Percentiles rank a stretch among this genome's conserved stretches.
Conservation (phyloP, 2,113 vertebrate species). For the Nothobranchius kuhntae region DNA sequence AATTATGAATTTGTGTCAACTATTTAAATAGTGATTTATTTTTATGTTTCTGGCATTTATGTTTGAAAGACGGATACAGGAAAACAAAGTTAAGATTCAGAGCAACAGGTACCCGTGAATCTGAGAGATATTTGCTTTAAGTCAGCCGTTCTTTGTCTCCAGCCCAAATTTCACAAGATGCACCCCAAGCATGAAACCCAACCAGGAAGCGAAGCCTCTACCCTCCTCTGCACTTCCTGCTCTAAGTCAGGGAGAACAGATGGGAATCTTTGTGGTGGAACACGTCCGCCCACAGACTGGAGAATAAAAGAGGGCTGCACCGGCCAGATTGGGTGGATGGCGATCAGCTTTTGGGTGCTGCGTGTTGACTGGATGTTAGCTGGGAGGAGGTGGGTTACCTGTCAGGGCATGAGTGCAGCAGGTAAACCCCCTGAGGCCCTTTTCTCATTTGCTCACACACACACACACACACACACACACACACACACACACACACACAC, state of each 20-base stretch:
- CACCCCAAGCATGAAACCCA: conserved; percentile 21
- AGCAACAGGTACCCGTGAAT: no score
- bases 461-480: background rate
- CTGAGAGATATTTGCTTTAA: no score
- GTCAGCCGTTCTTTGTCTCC: conserved; percentile 1
- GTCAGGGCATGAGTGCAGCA: conserved; percentile 77
- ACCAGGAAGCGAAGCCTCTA: conserved; percentile 36
- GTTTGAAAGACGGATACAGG: no score
- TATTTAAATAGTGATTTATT: no score
- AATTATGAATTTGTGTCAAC: no score
- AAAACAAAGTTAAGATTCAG: no score
- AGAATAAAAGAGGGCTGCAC: conserved; percentile 35
- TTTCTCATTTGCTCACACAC: conserved; percentile 43
- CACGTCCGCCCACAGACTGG: conserved; percentile 42
- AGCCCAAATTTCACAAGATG: conserved; percentile 31
- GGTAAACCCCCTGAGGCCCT: conserved; percentile 75
- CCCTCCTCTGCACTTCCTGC: conserved; percentile 38
- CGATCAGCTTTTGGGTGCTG: conserved; percentile 39
- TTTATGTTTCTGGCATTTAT: no score
- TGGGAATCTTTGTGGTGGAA: conserved; percentile 72
- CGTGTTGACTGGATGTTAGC: conserved; percentile 25
- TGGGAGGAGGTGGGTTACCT: conserved; percentile 55
- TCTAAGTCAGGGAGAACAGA: conserved; percentile 72
- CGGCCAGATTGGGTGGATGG: conserved; percentile 59
- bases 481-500: background rate